Evolutionary conservation across 1,140 invertebrate species (phyloP).

Genomic region (Eriocheir sinensis): DNA sequence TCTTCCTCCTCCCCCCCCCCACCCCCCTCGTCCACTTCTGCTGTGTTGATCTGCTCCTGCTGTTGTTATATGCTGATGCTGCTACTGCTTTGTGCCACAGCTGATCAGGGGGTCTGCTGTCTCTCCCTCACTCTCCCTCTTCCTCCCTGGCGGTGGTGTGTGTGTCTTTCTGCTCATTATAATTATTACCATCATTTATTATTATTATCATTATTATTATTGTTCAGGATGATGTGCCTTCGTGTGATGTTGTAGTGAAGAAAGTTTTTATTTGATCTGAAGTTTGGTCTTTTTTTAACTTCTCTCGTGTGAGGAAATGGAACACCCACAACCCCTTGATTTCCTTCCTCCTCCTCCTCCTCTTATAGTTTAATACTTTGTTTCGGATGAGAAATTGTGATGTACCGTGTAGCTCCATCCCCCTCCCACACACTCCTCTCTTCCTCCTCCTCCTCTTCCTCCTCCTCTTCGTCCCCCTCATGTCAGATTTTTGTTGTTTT

Average conservation of each 20-base stretch:
- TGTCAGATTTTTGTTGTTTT: neutral
- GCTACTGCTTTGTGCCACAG: neutral
- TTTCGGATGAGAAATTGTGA: too few relatives aligned
- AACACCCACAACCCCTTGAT: conserved; percentile 64
- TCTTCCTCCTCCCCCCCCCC: neutral
- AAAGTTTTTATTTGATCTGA: conserved; percentile 74
- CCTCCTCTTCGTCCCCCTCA: neutral
- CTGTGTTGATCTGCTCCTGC: conserved; percentile 1
- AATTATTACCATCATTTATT: conserved; percentile 48
- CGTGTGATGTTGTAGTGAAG: conserved; percentile 50
- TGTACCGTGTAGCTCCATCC: too few relatives aligned
- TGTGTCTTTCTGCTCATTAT: conserved; percentile 36
- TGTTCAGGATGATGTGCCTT: conserved; percentile 5
- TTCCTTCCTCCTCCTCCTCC: neutral
- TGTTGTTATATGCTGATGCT: conserved; percentile 37
- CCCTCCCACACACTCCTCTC: conserved; percentile 42
- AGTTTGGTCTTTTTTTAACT: conserved; percentile 20
- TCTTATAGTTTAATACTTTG: too few relatives aligned
- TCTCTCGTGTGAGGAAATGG: conserved; percentile 52
- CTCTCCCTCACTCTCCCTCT: conserved; percentile 3
- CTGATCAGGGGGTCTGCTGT: conserved; percentile 15
- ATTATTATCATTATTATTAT: neutral
- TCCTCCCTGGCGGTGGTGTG: neutral
- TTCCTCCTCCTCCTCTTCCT: neutral
- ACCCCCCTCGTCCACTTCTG: too few relatives aligned